These are phyloP conservation scores for Leptestheria dahalacensis DNA, from an alignment of 1,140 invertebrate species.

Conservation along the genomic window DNA sequence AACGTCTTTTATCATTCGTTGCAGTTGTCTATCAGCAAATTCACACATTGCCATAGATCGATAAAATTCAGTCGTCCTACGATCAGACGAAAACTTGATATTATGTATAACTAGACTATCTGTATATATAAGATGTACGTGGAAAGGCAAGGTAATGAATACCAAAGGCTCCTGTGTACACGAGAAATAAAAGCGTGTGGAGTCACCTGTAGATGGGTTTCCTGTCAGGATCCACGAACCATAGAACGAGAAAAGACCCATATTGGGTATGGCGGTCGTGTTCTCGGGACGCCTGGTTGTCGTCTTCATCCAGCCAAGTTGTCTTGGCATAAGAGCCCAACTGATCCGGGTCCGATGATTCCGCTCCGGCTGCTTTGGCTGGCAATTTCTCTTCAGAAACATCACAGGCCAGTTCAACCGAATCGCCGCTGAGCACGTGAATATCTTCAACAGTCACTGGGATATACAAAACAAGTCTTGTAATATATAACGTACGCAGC, in stretches of 20 bases:
- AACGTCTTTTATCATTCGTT: no score
- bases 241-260: constrained; percentile 73
- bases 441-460: constrained; percentile 52
- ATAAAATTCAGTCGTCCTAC: no score
- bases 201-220: constrained; percentile 72
- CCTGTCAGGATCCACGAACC: constrained; percentile 65
- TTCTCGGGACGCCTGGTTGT: neutral
- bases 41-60: no score
- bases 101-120: no score
- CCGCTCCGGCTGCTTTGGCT: neutral
- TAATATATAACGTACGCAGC: neutral
- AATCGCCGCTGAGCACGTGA: constrained; percentile 64
- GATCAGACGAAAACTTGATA: no score
- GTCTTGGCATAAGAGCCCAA: neutral
- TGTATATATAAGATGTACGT: no score
- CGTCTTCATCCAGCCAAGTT: neutral
- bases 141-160: no score
- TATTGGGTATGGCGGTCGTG: constrained; percentile 47
- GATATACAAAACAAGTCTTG: constrained; percentile 22
- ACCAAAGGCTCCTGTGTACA: no score
- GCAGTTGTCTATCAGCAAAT: no score
- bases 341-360: neutral
- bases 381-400: constrained; percentile 28
- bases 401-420: constrained; percentile 67
- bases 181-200: neutral